A percentile compares a stretch with the other conserved stretches of the same genome.
These are phyloP conservation scores for Pachyseris speciosa DNA, from an alignment of 64 coral and sea anemone species.

Conservation along the genomic window DNA sequence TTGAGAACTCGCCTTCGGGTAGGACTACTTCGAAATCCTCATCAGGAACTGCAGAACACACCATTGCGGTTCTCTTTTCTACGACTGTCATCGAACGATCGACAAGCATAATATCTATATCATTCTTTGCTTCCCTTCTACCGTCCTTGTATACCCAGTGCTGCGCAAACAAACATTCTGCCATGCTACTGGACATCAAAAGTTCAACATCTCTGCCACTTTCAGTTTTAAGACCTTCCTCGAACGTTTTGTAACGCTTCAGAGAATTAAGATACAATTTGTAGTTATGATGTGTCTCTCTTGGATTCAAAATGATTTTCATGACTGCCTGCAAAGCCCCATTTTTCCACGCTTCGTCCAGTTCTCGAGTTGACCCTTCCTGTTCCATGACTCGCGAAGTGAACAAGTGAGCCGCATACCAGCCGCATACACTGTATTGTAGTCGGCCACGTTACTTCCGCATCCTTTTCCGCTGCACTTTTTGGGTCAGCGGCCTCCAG, in stretches of 20 bases:
- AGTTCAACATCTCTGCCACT: slow-evolving; percentile 42
- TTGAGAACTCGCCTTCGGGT: background rate
- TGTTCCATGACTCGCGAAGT: no score
- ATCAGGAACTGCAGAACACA: background rate
- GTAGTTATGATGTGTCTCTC: slow-evolving; percentile 49
- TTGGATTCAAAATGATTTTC: slow-evolving; percentile 41
- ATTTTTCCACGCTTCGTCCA: slow-evolving; percentile 47
- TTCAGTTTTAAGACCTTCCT: slow-evolving; percentile 33
- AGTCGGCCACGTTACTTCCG: no score
- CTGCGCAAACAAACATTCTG: slow-evolving; percentile 45
- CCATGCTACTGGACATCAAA: slow-evolving; percentile 45
- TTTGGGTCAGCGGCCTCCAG: no score
- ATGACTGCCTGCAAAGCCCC: slow-evolving; percentile 43
- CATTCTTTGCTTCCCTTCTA: slow-evolving; percentile 45
- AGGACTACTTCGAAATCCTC: no score
- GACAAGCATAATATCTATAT: slow-evolving; percentile 62
- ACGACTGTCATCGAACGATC: slow-evolving; percentile 26
- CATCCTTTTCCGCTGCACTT: no score
- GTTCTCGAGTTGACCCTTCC: no score
- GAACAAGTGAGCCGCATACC: no score
- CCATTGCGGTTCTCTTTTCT: background rate
- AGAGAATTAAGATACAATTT: slow-evolving; percentile 39
- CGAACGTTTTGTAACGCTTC: slow-evolving; percentile 46
- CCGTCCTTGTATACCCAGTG: slow-evolving; percentile 58
- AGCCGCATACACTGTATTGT: no score